Percentiles rank a stretch among this genome's conserved stretches.
These are phyloP conservation scores for Pollimyrus isidori DNA, from an alignment of 2,113 vertebrate species.

Conservation along the genomic window DNA sequence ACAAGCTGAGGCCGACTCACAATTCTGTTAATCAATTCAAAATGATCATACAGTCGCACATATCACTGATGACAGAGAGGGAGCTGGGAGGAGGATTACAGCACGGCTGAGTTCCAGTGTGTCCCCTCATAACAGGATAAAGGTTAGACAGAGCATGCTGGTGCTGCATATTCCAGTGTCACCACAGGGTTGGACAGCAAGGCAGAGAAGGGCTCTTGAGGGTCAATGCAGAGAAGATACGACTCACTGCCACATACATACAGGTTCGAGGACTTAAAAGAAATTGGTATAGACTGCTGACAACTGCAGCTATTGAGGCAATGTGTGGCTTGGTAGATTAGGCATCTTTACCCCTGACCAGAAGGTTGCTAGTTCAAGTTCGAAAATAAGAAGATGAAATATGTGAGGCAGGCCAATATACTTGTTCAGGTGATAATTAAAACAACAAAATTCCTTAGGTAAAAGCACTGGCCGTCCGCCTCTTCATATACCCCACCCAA, in stretches of 20 bases:
- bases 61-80: background rate
- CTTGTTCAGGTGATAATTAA: background rate
- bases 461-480: background rate
- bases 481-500: background rate
- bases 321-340: background rate
- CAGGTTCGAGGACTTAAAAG: background rate
- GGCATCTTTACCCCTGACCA: background rate
- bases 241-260: background rate
- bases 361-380: background rate
- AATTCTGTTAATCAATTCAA: background rate
- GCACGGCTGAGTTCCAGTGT: background rate
- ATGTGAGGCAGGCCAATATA: background rate
- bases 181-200: background rate
- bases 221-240: background rate
- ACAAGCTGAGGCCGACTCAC: background rate
- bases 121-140: background rate
- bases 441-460: background rate
- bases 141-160: background rate
- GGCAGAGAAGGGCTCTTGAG: background rate
- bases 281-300: background rate
- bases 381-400: background rate
- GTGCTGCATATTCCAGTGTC: background rate
- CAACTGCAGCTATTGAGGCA: background rate
- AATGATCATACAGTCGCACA: background rate
- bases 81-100: background rate